Evolutionary conservation across 1,140 invertebrate genomes (phyloP).

Genomic region (Drosophila mauritiana): DNA sequence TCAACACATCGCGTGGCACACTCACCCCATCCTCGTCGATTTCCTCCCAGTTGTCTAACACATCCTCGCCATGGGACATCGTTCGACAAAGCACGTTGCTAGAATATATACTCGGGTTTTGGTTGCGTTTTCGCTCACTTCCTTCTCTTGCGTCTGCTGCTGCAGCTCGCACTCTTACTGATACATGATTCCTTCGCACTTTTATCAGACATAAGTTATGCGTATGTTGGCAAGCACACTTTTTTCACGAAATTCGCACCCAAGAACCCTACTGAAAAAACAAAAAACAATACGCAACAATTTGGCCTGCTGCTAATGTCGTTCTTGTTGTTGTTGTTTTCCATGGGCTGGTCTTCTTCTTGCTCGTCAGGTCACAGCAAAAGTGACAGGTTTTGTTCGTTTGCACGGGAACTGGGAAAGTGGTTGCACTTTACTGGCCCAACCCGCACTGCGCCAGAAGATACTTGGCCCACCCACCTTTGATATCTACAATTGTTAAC

Average conservation of each 20-base stretch:
- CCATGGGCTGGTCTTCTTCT: constrained; percentile 22
- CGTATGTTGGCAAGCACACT: constrained; percentile 66
- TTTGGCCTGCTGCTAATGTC: constrained; percentile 47
- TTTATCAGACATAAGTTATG: constrained; percentile 82
- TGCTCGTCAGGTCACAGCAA: constrained; percentile 24
- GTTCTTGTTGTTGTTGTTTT: constrained; percentile 7
- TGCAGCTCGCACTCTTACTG: constrained; percentile 77
- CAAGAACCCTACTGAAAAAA: constrained; percentile 40
- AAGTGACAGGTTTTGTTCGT: constrained; percentile 4
- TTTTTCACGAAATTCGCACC: constrained; percentile 55
- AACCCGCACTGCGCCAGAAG: constrained; percentile 11
- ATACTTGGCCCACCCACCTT: constrained; percentile 8
- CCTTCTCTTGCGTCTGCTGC: constrained; percentile 76
- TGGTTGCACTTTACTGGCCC: neutral
- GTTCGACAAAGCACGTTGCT: constrained; percentile 65
- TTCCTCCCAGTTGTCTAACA: constrained; percentile 93
- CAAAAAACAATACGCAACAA: constrained; percentile 74
- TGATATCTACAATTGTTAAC: constrained; percentile 3
- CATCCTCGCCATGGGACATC: constrained; percentile 87
- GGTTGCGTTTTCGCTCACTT: constrained; percentile 62
- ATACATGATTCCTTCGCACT: constrained; percentile 73
- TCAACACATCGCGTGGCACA: neutral
- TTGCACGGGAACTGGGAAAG: constrained; percentile 14
- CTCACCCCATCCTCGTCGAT: constrained; percentile 90
- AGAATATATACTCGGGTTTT: constrained; percentile 36